These are phyloP conservation scores for Spermophilus dauricus DNA, from an alignment of 2,113 vertebrate genomes.

Conservation along the genomic window DNA sequence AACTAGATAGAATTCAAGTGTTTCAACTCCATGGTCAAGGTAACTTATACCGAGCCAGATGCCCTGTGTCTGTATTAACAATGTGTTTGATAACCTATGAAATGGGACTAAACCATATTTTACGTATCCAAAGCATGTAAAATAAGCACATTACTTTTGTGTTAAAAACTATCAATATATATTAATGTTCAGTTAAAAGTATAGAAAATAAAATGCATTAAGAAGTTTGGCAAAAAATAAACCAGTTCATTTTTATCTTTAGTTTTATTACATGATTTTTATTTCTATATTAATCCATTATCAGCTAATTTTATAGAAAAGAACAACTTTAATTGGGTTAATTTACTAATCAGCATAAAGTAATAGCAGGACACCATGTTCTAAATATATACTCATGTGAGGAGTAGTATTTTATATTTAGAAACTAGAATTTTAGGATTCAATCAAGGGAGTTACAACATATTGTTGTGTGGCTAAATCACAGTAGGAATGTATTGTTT, in stretches of 20 bases:
- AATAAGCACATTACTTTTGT: neutral
- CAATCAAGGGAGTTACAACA: neutral
- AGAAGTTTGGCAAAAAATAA: too few relatives aligned
- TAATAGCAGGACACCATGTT: neutral
- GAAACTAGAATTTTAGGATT: neutral
- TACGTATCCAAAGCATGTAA: neutral
- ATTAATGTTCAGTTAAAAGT: neutral
- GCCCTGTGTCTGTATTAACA: neutral
- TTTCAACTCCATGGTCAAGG: neutral
- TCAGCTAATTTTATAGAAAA: neutral
- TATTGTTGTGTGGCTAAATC: neutral
- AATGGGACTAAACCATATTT: neutral
- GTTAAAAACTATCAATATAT: neutral
- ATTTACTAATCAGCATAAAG: neutral
- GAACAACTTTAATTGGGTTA: neutral
- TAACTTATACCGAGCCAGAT: conserved; percentile 3
- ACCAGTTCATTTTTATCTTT: neutral
- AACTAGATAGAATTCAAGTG: neutral
- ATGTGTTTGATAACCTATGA: neutral
- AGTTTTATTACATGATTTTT: neutral
- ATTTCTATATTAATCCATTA: neutral
- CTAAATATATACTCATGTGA: neutral
- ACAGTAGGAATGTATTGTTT: neutral
- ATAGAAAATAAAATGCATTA: neutral
- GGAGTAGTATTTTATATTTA: neutral